Evolutionary conservation across 2,113 vertebrate species (phyloP).

Genomic region (Xyrauchen texanus): DNA sequence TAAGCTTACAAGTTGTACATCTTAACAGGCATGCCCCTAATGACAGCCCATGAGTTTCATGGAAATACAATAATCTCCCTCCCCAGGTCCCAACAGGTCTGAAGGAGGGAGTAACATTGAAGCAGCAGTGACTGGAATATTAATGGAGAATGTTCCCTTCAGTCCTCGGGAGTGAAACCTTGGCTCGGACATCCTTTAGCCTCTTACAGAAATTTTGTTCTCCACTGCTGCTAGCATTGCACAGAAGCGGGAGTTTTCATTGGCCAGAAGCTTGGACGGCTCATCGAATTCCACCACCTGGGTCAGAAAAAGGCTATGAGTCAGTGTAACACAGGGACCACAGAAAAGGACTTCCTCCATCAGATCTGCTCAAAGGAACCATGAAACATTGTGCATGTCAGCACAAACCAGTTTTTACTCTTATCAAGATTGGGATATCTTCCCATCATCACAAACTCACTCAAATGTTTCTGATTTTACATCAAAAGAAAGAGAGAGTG

Average conservation of each 20-base stretch:
- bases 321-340: background rate
- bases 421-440: too few relatives aligned
- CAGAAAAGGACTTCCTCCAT: conserved; percentile 6
- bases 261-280: conserved; percentile 87
- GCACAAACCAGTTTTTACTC: too few relatives aligned
- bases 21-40: conserved; percentile 57
- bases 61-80: conserved; percentile 46
- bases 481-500: too few relatives aligned
- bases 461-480: too few relatives aligned
- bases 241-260: conserved; percentile 89
- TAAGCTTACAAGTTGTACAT: conserved; percentile 77
- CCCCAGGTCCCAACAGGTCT: conserved; percentile 39
- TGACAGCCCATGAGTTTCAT: conserved; percentile 52
- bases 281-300: conserved; percentile 92
- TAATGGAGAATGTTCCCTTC: conserved; percentile 64
- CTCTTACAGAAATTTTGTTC: conserved; percentile 91
- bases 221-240: conserved; percentile 91
- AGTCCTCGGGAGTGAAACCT: conserved; percentile 27
- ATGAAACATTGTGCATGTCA: background rate
- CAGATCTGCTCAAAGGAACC: background rate
- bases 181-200: conserved; percentile 66
- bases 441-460: too few relatives aligned
- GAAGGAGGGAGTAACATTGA: conserved; percentile 58
- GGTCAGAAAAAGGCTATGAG: conserved; percentile 47
- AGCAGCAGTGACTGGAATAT: conserved; percentile 63